phyloP scores from a whole-genome alignment of 2,113 vertebrate genomes.

The Nipponia nippon region DNA sequence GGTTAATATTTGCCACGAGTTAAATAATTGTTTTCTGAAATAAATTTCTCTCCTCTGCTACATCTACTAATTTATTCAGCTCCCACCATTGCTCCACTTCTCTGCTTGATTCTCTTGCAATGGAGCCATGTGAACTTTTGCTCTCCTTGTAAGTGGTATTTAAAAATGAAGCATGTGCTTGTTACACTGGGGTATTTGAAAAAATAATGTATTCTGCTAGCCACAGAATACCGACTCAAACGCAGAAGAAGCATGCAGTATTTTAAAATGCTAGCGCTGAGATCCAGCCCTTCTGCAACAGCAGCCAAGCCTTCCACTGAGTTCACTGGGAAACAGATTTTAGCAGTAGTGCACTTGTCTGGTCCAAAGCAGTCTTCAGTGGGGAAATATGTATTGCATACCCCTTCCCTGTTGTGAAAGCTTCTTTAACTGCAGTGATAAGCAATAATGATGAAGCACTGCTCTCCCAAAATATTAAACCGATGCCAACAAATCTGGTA shows the following conservation, averaged over 20 bases:
- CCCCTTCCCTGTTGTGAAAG: constrained; percentile 20
- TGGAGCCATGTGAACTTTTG: constrained; percentile 44
- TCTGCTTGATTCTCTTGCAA: background rate
- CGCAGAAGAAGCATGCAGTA: background rate
- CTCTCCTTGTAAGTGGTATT: constrained; percentile 30
- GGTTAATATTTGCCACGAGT: background rate
- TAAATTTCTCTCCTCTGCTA: background rate
- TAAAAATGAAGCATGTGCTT: constrained; percentile 36
- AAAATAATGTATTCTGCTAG: background rate
- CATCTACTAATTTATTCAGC: background rate
- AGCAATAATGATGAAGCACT: background rate
- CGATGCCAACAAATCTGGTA: background rate
- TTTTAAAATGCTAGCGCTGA: background rate
- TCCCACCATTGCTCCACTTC: background rate
- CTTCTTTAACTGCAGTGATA: background rate
- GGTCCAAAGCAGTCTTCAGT: background rate
- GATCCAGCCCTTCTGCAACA: background rate
- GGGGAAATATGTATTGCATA: background rate
- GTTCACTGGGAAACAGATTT: background rate
- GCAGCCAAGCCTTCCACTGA: background rate
- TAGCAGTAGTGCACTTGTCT: constrained; percentile 3
- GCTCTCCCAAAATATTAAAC: constrained; percentile 41
- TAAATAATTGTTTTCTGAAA: constrained; percentile 26
- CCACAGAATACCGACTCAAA: background rate
- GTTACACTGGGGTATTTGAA: background rate